phyloP scores from a whole-genome alignment of 2,797 vertebrate species.

The Luscinia luscinia region DNA sequence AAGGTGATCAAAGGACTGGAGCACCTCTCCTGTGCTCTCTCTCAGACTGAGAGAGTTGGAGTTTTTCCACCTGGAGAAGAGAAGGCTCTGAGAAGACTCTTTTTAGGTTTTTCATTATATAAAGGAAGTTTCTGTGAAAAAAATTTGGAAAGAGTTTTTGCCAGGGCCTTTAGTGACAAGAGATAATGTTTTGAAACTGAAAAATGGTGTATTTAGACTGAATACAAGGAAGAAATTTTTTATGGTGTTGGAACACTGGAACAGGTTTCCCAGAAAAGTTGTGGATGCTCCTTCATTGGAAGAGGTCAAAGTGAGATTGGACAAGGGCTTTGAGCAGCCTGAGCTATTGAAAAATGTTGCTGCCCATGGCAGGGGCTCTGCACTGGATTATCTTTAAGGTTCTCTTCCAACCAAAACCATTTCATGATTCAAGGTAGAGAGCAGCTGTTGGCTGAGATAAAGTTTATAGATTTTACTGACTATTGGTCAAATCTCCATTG shows the following conservation, averaged over 20 bases:
- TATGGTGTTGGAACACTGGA: neutral
- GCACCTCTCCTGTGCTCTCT: neutral
- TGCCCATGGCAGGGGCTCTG: neutral
- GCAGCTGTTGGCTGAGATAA: neutral
- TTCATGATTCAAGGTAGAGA: neutral
- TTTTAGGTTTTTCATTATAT: neutral
- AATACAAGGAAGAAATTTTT: neutral
- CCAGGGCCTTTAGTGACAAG: neutral
- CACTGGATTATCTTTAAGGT: neutral
- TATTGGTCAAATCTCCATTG: neutral
- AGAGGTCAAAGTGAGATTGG: neutral
- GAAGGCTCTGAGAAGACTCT: rapidly evolving
- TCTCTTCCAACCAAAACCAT: neutral
- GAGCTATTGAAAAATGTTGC: neutral
- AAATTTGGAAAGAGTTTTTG: neutral
- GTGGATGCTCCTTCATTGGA: neutral
- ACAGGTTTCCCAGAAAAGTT: neutral
- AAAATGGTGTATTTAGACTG: neutral
- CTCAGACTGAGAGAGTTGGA: neutral
- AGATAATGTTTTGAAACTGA: neutral
- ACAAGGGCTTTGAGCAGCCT: neutral
- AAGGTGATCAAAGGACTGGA: neutral
- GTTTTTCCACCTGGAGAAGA: neutral
- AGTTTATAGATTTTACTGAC: neutral
- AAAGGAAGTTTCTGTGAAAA: neutral